Evolutionary conservation across 2,113 vertebrate species (phyloP), one percentile per base, ranked within the genome.

Genomic region (Cariama cristata): DNA sequence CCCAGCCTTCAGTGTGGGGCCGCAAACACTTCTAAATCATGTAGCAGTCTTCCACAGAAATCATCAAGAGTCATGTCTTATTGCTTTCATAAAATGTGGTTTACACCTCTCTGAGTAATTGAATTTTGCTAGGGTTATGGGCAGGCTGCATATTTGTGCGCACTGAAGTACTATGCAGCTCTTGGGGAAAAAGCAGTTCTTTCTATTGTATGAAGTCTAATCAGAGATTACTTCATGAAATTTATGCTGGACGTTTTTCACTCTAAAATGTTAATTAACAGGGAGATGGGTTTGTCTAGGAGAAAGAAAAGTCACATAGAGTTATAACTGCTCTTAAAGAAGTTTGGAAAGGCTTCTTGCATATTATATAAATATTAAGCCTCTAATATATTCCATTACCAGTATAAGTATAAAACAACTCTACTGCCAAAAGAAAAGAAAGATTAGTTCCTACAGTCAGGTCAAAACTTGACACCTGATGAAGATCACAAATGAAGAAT

Each of bases 91-190:
- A 95, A 97, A 97, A 94, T 63, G 74, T 88, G 35, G 86, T 94
- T 97, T 97, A 95, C 66, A 94, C 84, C 89, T 94, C 80, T 92
- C 92, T 91, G 91, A 90, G 89, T 92, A 97, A 97, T 92, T 95
- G 86, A 95, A 95, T 97, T 96, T 94, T 94, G 60, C 91, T 52
- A 76, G 56, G 67, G 47, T 94, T 97, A 92, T 86, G 56, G 72
- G 77, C 59, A 97, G 75, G 60, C 35, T 91, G 66, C 52, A 28
- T 88, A 93, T 94, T 86, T 81, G 73, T 91, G 71, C 71, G 52
- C 73, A 55, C 30, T 24, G 92, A 88, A 91, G 88, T 52, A 79
- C 88, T 56, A 11, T 27, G 33, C 9, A 30, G 62, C 40, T 71
- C 73, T 49, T 74, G 63, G 49, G 49, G 60, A 69, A 90, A 91